phyloP scores from a whole-genome alignment of 2,113 vertebrate genomes.

The Microcebus griseorufus region DNA sequence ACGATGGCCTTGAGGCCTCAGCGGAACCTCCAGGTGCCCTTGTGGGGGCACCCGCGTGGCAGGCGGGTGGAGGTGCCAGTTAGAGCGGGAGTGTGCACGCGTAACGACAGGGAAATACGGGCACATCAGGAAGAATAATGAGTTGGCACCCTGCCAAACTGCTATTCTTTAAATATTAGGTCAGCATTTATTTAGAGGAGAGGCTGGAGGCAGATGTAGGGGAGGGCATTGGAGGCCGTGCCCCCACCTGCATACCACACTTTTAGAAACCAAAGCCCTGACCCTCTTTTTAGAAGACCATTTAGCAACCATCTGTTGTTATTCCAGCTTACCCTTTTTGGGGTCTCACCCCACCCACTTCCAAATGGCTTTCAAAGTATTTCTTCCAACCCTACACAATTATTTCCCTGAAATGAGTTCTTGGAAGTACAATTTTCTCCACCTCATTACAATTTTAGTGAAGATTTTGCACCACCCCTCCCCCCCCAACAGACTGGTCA shows the following conservation, averaged over 20 bases:
- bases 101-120: not conserved
- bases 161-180: not conserved
- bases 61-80: not conserved
- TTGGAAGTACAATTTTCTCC: not conserved
- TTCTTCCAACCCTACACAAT: not conserved
- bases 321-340: not conserved
- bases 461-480: not conserved
- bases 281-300: not conserved
- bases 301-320: constrained; percentile 37
- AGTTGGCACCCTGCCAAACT: not conserved
- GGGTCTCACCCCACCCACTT: not conserved
- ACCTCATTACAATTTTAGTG: not conserved
- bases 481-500: not conserved
- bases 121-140: not conserved
- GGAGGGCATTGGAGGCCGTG: not conserved
- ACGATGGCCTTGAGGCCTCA: not conserved
- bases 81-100: too few relatives aligned
- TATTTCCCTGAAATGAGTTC: not conserved
- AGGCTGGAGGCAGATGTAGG: not conserved
- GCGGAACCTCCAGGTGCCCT: not conserved
- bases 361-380: constrained; percentile 28
- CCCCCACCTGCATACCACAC: not conserved
- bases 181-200: not conserved
- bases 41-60: not conserved
- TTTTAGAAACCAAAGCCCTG: not conserved